Base-by-base conservation (phyloP, 2,113 vertebrate genomes). In the Callopanchax toddi region DNA sequence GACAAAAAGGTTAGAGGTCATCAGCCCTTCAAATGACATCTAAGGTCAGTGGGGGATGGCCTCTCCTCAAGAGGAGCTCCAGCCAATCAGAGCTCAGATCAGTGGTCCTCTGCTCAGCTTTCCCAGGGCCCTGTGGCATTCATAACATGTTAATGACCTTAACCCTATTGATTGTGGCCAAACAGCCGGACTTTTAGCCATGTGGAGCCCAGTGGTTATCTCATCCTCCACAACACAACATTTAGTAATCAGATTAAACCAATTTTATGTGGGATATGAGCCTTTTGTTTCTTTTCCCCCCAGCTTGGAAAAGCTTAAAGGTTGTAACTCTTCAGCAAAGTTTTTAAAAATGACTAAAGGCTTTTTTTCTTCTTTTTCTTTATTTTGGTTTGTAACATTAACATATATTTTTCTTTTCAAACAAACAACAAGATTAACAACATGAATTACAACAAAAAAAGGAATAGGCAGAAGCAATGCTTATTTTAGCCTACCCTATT, bases 101-200 rank as follows among this genome's bases (percentile, higher is more conserved):
- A 18, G 15, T 25, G 29, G 48, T 70, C 71, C 48, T 59, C 74
- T 73, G 46, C 65, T 67, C 77, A 42, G 60, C 79, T 89, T 91
- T 91, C 88, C 84, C 87, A 89, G 71, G 85, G 71, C 78, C 85
- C 61, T 15, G 11, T 60, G 74, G 74, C 88, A 90, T 91, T 91
- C 89, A 90, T 75, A 81, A 82, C 84, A 92, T 91, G 85, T 67
- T 91, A 91, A 93, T 91, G 85, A 90, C 88, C 82, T 84, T 87
- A 85, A 85, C 83, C 81, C 62, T 86, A 90, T 89, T 87, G 89
- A 89, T 91, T 72, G 64, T 23, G 62, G 39, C 67, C 79, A 37
- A 69, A 60, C 63, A 84, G 70, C 75, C 60, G 71, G 57, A 79
- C 82, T 76, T 71, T 72, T 67, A 70, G 69, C 73, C 86, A 74